A percentile compares a stretch with the other conserved stretches of the same genome.
Conservation (phyloP, 92 coral and sea anemone genomes). For the Scolanthus callimorphus region DNA sequence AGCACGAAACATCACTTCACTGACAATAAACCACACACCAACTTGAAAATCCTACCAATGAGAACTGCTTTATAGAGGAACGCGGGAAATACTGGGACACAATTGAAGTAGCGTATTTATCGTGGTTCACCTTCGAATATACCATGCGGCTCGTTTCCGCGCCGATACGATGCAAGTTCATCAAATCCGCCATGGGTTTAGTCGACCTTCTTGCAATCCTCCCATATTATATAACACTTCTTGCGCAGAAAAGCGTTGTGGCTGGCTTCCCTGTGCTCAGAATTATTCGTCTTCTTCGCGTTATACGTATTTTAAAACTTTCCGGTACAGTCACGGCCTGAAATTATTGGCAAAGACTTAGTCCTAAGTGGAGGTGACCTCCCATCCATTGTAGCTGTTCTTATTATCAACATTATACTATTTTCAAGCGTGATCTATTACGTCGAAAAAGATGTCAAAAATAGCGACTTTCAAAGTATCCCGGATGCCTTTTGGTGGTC, state of each 20-base stretch:
- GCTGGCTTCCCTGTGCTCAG: constrained; percentile 69
- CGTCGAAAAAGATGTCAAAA: constrained; percentile 57
- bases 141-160: constrained; percentile 53
- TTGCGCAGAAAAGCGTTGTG: constrained; percentile 28
- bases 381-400: constrained; percentile 69
- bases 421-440: constrained; percentile 86
- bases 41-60: background rate
- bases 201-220: constrained; percentile 77
- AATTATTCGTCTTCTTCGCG: constrained; percentile 66
- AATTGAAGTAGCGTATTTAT: constrained; percentile 63
- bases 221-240: constrained; percentile 71
- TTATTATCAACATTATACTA: constrained; percentile 68
- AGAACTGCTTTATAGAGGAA: constrained; percentile 5
- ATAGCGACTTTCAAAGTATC: constrained; percentile 79
- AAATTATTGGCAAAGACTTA: constrained; percentile 74
- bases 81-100: constrained; percentile 60
- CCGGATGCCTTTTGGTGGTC: constrained; percentile 98
- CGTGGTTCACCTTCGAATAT: constrained; percentile 90
- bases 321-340: constrained; percentile 89
- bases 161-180: constrained; percentile 55
- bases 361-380: constrained; percentile 78
- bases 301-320: constrained; percentile 72
- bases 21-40: background rate
- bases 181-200: constrained; percentile 70
- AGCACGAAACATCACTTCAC: constrained; percentile 1